These are phyloP conservation scores for Caenorhabditis plicata DNA, from an alignment of 2,888 invertebrate genomes.

Conservation along the genomic window DNA sequence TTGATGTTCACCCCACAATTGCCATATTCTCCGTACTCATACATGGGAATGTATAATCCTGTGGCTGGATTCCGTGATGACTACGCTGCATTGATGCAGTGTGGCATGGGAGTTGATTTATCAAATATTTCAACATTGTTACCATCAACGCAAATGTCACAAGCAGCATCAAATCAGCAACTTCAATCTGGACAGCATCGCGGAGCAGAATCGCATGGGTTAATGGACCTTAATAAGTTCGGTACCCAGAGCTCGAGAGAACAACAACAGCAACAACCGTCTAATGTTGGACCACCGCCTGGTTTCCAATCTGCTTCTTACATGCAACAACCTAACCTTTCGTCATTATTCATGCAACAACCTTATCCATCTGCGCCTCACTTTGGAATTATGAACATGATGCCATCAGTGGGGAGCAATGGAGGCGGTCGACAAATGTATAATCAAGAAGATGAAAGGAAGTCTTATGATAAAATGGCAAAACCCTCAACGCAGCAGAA, in stretches of 20 bases:
- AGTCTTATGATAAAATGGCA: conserved; percentile 39
- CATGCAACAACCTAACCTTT: conserved; percentile 36
- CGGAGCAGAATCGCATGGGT: conserved; percentile 24
- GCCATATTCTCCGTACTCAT: conserved; percentile 29
- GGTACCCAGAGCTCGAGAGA: conserved; percentile 31
- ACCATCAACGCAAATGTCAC: conserved; percentile 23
- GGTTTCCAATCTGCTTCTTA: conserved; percentile 40
- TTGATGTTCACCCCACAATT: conserved; percentile 31
- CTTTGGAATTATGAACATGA: conserved; percentile 36
- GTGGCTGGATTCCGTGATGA: conserved; percentile 42
- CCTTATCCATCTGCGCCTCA: conserved; percentile 21
- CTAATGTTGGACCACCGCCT: conserved; percentile 49
- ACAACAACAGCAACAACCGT: conserved; percentile 36
- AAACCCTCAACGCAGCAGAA: conserved; percentile 22
- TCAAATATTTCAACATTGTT: conserved; percentile 30
- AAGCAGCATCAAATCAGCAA: conserved; percentile 17
- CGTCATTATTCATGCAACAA: conserved; percentile 42
- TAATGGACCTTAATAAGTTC: conserved; percentile 43
- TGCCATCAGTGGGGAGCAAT: conserved; percentile 35
- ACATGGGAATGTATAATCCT: conserved; percentile 47
- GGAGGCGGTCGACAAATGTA: conserved; percentile 39
- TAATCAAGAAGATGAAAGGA: conserved; percentile 33
- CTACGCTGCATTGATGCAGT: conserved; percentile 41
- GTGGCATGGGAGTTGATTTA: conserved; percentile 45
- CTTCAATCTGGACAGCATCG: conserved; percentile 33